phyloP scores from a whole-genome alignment of 2,888 invertebrate genomes.

The Ditula angustiorana region DNA sequence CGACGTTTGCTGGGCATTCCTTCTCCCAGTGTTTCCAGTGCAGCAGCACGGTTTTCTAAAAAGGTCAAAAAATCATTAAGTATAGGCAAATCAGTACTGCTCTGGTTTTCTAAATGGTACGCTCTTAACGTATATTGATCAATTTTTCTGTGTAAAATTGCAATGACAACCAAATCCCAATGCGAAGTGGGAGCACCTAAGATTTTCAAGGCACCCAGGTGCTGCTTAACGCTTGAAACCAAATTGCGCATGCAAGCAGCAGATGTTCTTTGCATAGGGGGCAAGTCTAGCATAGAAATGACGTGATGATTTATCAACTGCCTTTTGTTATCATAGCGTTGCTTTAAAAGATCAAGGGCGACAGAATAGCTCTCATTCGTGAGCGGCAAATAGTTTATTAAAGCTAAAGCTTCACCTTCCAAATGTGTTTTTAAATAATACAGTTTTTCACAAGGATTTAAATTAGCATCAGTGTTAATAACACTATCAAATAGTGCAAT shows the following conservation, averaged over 20 bases:
- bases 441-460: conserved; percentile 7
- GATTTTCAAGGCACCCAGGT: conserved; percentile 10
- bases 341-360: conserved; percentile 8
- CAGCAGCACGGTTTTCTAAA: conserved; percentile 17
- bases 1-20: background rate
- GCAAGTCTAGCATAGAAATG: background rate
- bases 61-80: conserved; percentile 9
- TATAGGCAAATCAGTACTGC: conserved; percentile 5
- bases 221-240: background rate
- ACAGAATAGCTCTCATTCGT: conserved; percentile 4
- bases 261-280: background rate
- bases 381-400: background rate
- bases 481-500: conserved; percentile 4
- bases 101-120: conserved; percentile 16
- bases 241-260: background rate
- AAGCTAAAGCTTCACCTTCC: background rate
- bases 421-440: conserved; percentile 13
- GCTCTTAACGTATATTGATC: conserved; percentile 22
- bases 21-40: conserved; percentile 1
- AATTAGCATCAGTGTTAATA: background rate
- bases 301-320: conserved; percentile 5
- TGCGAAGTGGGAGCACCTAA: background rate
- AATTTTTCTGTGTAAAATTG: conserved; percentile 12
- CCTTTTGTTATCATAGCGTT: background rate
- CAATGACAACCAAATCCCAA: conserved; percentile 15